These are phyloP conservation scores for Hippocampus barbouri DNA, from an alignment of 2,113 vertebrate species.

Conservation along the genomic window DNA sequence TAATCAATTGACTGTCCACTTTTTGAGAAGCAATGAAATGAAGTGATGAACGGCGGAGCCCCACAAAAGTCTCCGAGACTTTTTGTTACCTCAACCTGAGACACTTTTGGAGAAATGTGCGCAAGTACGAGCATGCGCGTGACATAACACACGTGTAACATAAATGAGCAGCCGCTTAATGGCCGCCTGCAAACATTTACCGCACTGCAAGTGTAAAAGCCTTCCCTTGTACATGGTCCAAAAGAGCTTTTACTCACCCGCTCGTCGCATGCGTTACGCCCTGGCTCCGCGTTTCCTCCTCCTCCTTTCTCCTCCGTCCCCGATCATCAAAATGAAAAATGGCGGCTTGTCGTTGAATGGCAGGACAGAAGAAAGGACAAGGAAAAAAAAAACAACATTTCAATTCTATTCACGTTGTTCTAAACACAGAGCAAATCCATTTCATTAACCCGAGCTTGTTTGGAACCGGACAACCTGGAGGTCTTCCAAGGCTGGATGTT, in stretches of 20 bases:
- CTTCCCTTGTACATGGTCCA: slow-evolving; percentile 69
- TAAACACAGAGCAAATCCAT: too few relatives aligned
- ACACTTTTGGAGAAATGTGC: neutral
- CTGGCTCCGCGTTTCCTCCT: neutral
- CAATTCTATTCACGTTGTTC: too few relatives aligned
- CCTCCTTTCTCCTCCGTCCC: neutral
- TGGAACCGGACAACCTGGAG: too few relatives aligned
- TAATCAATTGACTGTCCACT: too few relatives aligned
- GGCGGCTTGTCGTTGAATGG: slow-evolving; percentile 38
- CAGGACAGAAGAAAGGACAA: slow-evolving; percentile 15
- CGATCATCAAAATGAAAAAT: neutral
- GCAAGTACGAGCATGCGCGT: neutral
- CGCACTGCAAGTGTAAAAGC: neutral
- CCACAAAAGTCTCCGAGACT: neutral
- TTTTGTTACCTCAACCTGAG: neutral
- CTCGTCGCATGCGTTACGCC: neutral
- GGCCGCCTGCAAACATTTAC: slow-evolving; percentile 5
- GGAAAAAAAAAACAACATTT: neutral
- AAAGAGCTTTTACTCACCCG: slow-evolving; percentile 66
- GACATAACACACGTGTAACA: neutral
- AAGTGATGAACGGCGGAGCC: too few relatives aligned
- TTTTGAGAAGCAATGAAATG: too few relatives aligned
- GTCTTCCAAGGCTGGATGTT: too few relatives aligned
- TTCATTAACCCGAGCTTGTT: too few relatives aligned
- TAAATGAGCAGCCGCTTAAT: neutral